These are phyloP conservation scores for Chascanopsetta lugubris DNA, from an alignment of 2,113 vertebrate species.

Conservation along the genomic window DNA sequence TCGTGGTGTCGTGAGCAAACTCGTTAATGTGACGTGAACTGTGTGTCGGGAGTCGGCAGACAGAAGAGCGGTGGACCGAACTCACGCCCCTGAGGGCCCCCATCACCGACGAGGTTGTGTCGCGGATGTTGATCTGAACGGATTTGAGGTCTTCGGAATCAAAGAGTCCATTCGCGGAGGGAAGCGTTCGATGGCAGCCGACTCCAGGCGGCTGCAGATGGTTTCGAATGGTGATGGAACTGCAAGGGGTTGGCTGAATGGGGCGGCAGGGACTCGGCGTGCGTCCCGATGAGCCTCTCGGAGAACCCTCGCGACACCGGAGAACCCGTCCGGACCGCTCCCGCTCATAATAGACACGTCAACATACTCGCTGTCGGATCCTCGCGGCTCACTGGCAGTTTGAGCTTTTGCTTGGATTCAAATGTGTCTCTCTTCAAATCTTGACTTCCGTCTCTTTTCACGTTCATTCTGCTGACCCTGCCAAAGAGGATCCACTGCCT, in stretches of 20 bases:
- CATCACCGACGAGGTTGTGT: background rate
- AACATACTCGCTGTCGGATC: constrained; percentile 52
- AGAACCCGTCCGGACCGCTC: constrained; percentile 13
- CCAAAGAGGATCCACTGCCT: constrained; percentile 71
- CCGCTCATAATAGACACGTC: constrained; percentile 32
- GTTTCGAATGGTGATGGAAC: background rate
- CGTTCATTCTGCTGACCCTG: constrained; percentile 56
- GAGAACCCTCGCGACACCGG: background rate
- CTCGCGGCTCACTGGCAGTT: constrained; percentile 38
- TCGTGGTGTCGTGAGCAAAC: background rate
- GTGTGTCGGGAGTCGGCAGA: background rate
- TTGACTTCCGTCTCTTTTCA: constrained; percentile 71
- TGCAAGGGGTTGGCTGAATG: background rate
- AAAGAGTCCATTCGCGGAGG: too few species aligned
- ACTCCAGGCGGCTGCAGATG: too few species aligned
- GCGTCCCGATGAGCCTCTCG: background rate
- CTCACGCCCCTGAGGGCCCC: background rate
- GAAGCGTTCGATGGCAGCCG: too few species aligned
- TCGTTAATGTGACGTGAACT: background rate
- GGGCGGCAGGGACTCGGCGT: background rate
- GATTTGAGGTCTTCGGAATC: too few species aligned
- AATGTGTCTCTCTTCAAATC: constrained; percentile 39
- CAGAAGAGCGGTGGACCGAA: background rate
- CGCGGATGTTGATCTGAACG: background rate
- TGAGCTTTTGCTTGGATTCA: constrained; percentile 43